Evolutionary conservation across 2,113 vertebrate genomes (phyloP), one percentile per base, ranked within the genome.

Genomic region (Sylvia atricapilla): DNA sequence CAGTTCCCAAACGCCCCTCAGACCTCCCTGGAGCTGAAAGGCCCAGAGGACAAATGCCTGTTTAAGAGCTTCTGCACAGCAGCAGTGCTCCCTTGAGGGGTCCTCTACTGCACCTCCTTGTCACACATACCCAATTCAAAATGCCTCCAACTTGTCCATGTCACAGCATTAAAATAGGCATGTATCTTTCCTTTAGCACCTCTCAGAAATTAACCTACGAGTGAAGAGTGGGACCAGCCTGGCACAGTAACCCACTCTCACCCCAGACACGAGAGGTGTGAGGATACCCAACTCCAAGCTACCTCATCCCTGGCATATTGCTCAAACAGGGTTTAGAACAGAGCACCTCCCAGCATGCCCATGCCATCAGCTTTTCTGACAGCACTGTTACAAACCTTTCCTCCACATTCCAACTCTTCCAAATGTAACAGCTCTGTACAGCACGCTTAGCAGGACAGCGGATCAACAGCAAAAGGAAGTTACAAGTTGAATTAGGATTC

Each of bases 351-450:
- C 39, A 82, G 15, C 41, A 68, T 4, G 5, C 15, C 13, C 12
- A 20, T 11, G 39, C n/a, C 10, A 60, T 5, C 21, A 39, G 2
- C 30, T 47, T 50, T 35, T 19, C 73, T 10, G 19, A 44, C 79
- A 93, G 47, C 9, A 6, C n/a, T 31, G 9, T 24, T 39, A 75
- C 3, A 18, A 68, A 82, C 18, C 63, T 49, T 24, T 50, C 13
- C 33, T 70, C 43, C 23, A 35, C 8, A 49, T 25, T 50, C 25
- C 3, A 0, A 37, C 28, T 66, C 47, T 75, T 88, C 8, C 33
- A 53, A 11, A 8, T 15, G 74, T 33, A 70, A 25, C 0, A 50
- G 30, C 49, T 52, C 58, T 37, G 39, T 35, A 10, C 0, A 64
- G 27, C 7, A 47, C 28, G 15, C 64, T 69, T 25, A 90, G 67